Conservation (phyloP, 2,113 vertebrate species). For the Cyphomyrus plagiostoma region DNA sequence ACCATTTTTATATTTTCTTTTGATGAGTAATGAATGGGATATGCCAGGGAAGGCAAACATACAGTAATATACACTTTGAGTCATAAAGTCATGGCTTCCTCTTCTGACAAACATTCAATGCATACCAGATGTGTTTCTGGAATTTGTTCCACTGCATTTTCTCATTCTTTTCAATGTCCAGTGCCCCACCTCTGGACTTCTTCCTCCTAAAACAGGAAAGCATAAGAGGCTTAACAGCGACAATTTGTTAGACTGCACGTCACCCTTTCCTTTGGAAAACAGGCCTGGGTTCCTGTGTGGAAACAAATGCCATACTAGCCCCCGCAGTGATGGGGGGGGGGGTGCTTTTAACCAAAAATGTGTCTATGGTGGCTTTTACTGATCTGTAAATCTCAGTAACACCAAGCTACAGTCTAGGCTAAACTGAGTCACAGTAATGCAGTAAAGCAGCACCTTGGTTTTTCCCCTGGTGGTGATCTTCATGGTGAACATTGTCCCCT, state of each 20-base stretch:
- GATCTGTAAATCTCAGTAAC: not conserved
- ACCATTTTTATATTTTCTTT: not conserved
- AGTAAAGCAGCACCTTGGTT: not conserved
- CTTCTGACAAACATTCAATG: slow-evolving; percentile 17
- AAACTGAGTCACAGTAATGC: not conserved
- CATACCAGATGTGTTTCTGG: slow-evolving; percentile 1
- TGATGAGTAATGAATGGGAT: not conserved
- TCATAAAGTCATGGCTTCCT: slow-evolving; percentile 11
- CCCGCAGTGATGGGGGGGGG: not conserved
- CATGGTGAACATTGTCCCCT: not conserved
- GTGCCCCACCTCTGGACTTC: not conserved
- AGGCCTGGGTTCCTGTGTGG: not conserved
- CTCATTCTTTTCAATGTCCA: not conserved
- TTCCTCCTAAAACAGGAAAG: slow-evolving; percentile 28
- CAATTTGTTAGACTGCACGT: slow-evolving; percentile 48
- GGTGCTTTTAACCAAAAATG: not conserved
- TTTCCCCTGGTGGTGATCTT: too few relatives aligned
- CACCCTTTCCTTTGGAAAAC: slow-evolving; percentile 52
- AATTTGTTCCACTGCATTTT: not conserved
- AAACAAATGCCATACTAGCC: slow-evolving; percentile 5
- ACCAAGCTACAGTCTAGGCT: too few relatives aligned
- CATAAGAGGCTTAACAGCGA: not conserved
- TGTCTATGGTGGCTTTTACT: not conserved
- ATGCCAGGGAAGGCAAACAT: not conserved
- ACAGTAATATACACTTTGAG: not conserved